Evolutionary conservation across 2,113 vertebrate species (phyloP), one percentile per base, ranked within the genome.

Genomic region (Seriola quinqueradiata): DNA sequence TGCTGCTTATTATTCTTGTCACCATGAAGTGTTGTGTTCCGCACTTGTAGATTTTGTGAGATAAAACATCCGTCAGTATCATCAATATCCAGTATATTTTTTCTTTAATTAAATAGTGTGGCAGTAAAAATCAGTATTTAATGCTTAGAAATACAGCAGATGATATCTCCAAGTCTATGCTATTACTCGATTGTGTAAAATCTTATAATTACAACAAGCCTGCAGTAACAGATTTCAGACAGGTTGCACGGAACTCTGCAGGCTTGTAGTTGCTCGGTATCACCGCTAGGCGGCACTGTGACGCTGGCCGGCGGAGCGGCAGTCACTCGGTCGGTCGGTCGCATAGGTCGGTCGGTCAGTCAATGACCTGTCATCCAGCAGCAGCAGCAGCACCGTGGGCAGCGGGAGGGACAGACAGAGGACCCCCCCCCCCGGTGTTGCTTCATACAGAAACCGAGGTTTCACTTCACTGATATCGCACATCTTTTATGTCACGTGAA

Each of bases 301-400:
- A 14, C 42, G 17, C 46, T 21, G n/a, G 6, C n/a, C 17, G 25
- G 34, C 3, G 44, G 32, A 25, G 25, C 23, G 7, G 46, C 21
- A 11, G 44, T 19, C 63, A 3, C 32, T 66, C 32, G 3, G 58
- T 55, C 44, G 7, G 5, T 55, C 55, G 21, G 6, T 25, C 25
- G 25, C 25, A 25, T 25, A 25, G 7, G 5, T 55, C 55, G 21
- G 6, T 10, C 55, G 4, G 6, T 10, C 40, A 9, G 8, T 64
- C 21, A 13, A 3, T 10, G 54, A 74, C 14, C 68, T 71, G 52
- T 75, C 63, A 83, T 87, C 79, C 50, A 84, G 76, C 73, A 16
- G 77, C 57, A 32, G 74, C 64, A 2, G 75, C 54, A 32, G 68
- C 73, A 61, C 16, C 54, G 81, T 65, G 34, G 57, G 34, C 38